phyloP scores from a whole-genome alignment of 2,797 vertebrate genomes.

The Botia kubotai region DNA sequence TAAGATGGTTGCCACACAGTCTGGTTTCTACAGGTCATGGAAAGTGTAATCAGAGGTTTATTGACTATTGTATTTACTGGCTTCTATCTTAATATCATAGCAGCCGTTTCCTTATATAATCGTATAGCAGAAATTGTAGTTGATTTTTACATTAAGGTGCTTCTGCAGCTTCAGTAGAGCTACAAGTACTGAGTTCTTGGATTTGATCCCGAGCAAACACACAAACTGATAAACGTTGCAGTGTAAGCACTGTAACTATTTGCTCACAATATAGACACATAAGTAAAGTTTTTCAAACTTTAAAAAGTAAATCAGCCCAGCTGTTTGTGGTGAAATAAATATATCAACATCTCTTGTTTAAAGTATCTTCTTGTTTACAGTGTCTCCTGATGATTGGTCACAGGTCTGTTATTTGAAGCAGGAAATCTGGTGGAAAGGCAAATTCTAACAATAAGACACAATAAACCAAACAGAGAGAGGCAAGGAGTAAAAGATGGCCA shows the following conservation, averaged over 20 bases:
- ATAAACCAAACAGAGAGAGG: conserved; percentile 4
- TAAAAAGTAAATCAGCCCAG: not conserved
- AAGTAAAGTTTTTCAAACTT: not conserved
- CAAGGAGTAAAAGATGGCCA: not conserved
- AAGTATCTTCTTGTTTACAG: not conserved
- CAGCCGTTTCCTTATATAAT: not conserved
- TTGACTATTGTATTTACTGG: not conserved
- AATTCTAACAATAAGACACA: not conserved
- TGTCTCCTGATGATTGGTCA: not conserved
- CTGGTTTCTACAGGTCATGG: conserved; percentile 17
- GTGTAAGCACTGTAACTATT: not conserved
- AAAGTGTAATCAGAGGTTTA: not conserved
- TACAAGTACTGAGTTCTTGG: no score
- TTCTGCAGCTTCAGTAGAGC: no score
- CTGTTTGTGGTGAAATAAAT: not conserved
- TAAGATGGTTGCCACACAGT: not conserved
- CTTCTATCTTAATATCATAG: not conserved
- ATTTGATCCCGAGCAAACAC: no score
- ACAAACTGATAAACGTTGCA: no score
- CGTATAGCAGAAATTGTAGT: not conserved
- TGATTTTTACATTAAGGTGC: not conserved
- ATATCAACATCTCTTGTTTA: not conserved
- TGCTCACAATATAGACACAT: not conserved
- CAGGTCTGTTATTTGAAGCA: not conserved
- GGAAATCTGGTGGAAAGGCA: not conserved